Evolutionary conservation across 2,113 vertebrate genomes (phyloP).

Genomic region (Mugil cephalus): DNA sequence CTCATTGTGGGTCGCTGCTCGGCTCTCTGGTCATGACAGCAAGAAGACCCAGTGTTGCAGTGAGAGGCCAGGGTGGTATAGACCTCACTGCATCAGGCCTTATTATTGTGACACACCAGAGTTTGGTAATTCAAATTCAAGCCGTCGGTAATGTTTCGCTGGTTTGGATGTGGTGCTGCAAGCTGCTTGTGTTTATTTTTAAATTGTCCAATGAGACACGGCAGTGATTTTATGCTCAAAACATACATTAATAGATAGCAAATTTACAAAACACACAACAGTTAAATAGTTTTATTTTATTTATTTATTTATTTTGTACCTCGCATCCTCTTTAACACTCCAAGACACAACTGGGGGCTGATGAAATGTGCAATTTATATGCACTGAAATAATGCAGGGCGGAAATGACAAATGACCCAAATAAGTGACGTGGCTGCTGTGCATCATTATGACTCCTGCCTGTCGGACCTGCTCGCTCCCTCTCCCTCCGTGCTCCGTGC

Average conservation of each 20-base stretch:
- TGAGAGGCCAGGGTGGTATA: conserved; percentile 75
- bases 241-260: conserved; percentile 17
- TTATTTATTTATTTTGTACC: conserved; percentile 6
- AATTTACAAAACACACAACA: conserved; percentile 35
- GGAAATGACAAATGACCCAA: conserved; percentile 81
- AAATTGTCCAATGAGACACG: conserved; percentile 10
- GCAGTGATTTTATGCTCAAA: neutral
- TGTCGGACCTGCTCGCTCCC: conserved; percentile 72
- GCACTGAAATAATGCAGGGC: conserved; percentile 67
- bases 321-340: conserved; percentile 23
- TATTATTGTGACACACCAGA: conserved; percentile 47
- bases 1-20: conserved; percentile 85
- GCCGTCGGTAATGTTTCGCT: conserved; percentile 28
- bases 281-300: conserved; percentile 34
- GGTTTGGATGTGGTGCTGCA: neutral
- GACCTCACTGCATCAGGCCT: conserved; percentile 66
- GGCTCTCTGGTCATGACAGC: conserved; percentile 82
- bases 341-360: conserved; percentile 56
- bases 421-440: conserved; percentile 78
- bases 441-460: conserved; percentile 78
- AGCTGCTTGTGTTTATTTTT: conserved; percentile 4
- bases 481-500: conserved; percentile 55
- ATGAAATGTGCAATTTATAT: conserved; percentile 82
- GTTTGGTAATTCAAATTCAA: conserved; percentile 54
- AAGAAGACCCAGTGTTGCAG: conserved; percentile 84